Evolutionary conservation across 2,888 invertebrate genomes (phyloP).

Genomic region (Amphipoea oculea): DNA sequence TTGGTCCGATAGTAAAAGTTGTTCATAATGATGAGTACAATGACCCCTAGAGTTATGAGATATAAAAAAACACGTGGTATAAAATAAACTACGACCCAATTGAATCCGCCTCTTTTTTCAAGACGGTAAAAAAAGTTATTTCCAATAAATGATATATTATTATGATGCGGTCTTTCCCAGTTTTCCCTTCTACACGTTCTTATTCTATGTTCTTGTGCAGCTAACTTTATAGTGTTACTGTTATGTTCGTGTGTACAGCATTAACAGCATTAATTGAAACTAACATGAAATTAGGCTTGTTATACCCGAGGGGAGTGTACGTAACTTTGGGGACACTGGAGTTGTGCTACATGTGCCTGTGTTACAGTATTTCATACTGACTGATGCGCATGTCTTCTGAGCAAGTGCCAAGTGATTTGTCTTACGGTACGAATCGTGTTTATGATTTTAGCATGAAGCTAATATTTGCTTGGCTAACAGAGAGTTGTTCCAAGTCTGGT

Average conservation of each 20-base stretch:
- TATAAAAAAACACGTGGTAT: too few relatives aligned
- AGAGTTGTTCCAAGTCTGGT: constrained; percentile 18
- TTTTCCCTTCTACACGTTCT: not conserved
- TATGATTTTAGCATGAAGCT: constrained; percentile 18
- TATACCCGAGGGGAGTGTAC: constrained; percentile 38
- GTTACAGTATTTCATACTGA: constrained; percentile 43
- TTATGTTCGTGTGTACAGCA: constrained; percentile 59
- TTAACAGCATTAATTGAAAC: constrained; percentile 64
- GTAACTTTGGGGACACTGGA: constrained; percentile 52
- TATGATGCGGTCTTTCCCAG: not conserved
- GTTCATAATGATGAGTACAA: too few relatives aligned
- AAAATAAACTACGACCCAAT: too few relatives aligned
- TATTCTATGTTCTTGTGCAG: constrained; percentile 45
- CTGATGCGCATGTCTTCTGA: constrained; percentile 31
- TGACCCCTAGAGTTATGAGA: too few relatives aligned
- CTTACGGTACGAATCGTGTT: constrained; percentile 24
- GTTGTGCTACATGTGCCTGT: constrained; percentile 12
- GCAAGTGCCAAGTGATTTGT: constrained; percentile 46
- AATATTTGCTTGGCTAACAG: constrained; percentile 29
- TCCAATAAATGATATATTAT: too few relatives aligned
- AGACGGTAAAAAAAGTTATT: too few relatives aligned
- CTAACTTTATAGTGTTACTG: constrained; percentile 67
- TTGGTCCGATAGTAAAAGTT: too few relatives aligned
- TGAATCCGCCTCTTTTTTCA: too few relatives aligned
- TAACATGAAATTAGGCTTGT: constrained; percentile 51